phyloP scores from a whole-genome alignment of 2,113 vertebrate species.

The Chionomys nivalis region DNA sequence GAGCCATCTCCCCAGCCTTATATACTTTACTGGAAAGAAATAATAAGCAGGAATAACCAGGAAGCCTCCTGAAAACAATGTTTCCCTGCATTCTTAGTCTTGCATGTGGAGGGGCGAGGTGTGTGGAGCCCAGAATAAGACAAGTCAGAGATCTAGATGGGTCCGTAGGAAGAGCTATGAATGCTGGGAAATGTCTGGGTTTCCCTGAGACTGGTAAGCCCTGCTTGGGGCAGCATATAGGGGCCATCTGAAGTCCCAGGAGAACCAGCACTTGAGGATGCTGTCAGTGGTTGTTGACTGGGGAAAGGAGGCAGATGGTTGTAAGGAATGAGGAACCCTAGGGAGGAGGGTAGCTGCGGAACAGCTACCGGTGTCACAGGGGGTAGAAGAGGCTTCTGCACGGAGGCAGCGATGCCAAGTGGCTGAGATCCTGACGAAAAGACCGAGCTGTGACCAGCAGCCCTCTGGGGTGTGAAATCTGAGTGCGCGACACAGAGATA shows the following conservation, averaged over 20 bases:
- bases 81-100: not conserved
- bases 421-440: not conserved
- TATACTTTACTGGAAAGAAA: not conserved
- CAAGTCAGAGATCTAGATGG: not conserved
- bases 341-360: not conserved
- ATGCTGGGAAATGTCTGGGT: not conserved
- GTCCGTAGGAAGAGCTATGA: not conserved
- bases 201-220: not conserved
- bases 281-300: not conserved
- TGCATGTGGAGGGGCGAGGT: too few relatives aligned
- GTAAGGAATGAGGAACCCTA: not conserved
- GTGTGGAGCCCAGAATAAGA: fast-evolving
- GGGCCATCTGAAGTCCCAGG: not conserved
- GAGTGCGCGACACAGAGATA: fast-evolving
- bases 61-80: not conserved
- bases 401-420: fast-evolving
- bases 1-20: not conserved
- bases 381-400: not conserved
- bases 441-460: fast-evolving
- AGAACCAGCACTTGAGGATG: not conserved
- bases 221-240: fast-evolving
- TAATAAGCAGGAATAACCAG: not conserved
- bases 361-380: fast-evolving
- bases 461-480: fast-evolving
- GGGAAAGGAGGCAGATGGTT: not conserved